Evolutionary conservation across 1,140 invertebrate species (phyloP).

Genomic region (Nymphalis io): DNA sequence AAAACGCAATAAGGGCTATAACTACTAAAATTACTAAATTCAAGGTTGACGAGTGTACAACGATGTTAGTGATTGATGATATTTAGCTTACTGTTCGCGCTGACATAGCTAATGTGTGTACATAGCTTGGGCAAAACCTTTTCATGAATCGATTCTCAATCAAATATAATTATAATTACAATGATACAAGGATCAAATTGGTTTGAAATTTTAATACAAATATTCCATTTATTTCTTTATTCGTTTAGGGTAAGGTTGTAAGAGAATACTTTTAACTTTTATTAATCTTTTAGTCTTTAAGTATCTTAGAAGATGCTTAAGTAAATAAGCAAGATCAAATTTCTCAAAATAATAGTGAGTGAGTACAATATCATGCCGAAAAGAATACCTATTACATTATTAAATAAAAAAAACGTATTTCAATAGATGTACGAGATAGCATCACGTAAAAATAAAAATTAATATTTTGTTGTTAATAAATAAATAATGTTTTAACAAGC

Average conservation of each 20-base stretch:
- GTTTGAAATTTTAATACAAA: neutral
- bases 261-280: too few relatives aligned
- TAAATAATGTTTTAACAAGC: too few relatives aligned
- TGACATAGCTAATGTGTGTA: conserved; percentile 34
- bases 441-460: too few relatives aligned
- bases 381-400: too few relatives aligned
- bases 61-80: conserved; percentile 30
- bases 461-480: too few relatives aligned
- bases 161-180: conserved; percentile 9
- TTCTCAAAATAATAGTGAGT: too few relatives aligned
- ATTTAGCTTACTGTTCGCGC: conserved; percentile 25
- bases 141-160: neutral
- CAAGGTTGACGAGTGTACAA: neutral
- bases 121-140: conserved; percentile 7
- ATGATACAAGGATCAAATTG: neutral
- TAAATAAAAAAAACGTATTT: too few relatives aligned
- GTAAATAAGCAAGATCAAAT: too few relatives aligned
- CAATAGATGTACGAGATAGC: too few relatives aligned
- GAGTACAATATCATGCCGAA: too few relatives aligned
- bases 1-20: neutral
- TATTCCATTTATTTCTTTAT: neutral
- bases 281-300: neutral
- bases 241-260: neutral
- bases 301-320: too few relatives aligned
- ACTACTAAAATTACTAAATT: neutral